These are phyloP conservation scores for Melanerpes formicivorus DNA, from an alignment of 2,113 vertebrate genomes.

Conservation along the genomic window DNA sequence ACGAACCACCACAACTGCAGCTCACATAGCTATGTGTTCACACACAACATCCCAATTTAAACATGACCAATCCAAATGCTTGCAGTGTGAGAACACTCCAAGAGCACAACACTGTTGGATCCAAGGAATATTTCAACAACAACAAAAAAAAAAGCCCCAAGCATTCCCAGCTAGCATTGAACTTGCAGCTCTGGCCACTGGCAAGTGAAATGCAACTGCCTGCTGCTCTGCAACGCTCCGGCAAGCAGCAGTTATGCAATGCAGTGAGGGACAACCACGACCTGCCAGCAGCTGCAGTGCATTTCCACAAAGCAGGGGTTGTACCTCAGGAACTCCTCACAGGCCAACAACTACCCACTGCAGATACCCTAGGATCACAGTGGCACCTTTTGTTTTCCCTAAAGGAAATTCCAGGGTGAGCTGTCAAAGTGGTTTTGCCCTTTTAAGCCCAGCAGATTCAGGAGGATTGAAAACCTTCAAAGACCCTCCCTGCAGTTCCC, in stretches of 20 bases:
- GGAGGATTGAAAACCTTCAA: not conserved
- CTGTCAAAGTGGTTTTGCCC: not conserved
- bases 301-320: not conserved
- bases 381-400: constrained; percentile 29
- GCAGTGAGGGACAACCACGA: rapidly evolving
- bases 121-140: not conserved
- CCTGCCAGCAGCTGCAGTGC: rapidly evolving
- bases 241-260: not conserved
- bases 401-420: constrained; percentile 3
- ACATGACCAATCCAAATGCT: not conserved
- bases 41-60: not conserved
- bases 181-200: not conserved
- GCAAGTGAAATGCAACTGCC: not conserved
- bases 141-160: not conserved
- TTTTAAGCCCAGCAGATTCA: not conserved
- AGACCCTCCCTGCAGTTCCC: not conserved
- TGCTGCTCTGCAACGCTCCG: not conserved
- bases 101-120: not conserved
- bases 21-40: not conserved
- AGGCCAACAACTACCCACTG: not conserved
- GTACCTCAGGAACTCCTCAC: not conserved
- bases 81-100: not conserved
- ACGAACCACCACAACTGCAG: not conserved
- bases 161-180: not conserved
- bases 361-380: not conserved